Evolutionary conservation across 1,140 invertebrate genomes (phyloP), one percentile per base, ranked within the genome.

Genomic region (Ceratina australensis): DNA sequence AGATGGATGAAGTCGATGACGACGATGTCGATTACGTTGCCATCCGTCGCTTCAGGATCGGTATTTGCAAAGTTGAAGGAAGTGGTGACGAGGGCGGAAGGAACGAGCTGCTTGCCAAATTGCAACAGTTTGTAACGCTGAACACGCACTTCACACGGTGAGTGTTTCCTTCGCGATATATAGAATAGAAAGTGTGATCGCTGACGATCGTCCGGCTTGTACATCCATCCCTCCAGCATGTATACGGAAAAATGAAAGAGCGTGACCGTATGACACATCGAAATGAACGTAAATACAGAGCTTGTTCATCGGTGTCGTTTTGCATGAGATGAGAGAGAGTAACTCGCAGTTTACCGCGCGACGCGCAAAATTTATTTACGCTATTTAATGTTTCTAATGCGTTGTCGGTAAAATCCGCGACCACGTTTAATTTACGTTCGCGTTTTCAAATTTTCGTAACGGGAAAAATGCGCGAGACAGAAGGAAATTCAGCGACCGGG

Each of bases 71-170:
- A 28, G 42, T 60, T 33, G 78, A 54, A 28, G 77, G 56, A 69
- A 78, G 77, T 13, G 82, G 77, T 26, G 83, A 89, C 73, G 84
- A 84, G 59, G 86, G 79, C 15, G 86, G 79, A 71, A 78, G 82
- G 82, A 87, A 86, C 72, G 83, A 89, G 56, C 67, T 84, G 33
- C 69, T 87, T 71, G 81, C 57, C 82, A 60, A 79, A 87, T 78
- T 91, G 52, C 85, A 87, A 56, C 86, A 84, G 28, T 81, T 87
- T 49, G 85, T 85, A 13, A 72, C 74, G 13, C 86, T 84, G 75
- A 80, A 87, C 22, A 83, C 79, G 18, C 66, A 64, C 74, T 87
- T 83, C 84, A 86, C 87, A 76, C 81, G 90, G 90, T 91, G 79
- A 90, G 89, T 87, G 86, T 84, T 42, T 22, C 26, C 15, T 18